phyloP scores from a whole-genome alignment of 2,797 vertebrate species.

The Psittacula derbiana region DNA sequence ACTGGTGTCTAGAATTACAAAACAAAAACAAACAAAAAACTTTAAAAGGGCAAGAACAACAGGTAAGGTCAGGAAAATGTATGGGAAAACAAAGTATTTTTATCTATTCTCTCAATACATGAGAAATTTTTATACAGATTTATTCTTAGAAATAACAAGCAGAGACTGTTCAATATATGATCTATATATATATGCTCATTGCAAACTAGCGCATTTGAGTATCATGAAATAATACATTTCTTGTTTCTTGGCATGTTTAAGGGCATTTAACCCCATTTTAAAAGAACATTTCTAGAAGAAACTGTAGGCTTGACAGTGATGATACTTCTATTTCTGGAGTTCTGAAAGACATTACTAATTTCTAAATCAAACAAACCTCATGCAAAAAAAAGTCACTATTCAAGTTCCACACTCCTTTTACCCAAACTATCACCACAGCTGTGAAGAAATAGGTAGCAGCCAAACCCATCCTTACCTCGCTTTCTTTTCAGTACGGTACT shows the following conservation, averaged over 20 bases:
- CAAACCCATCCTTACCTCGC: slow-evolving; percentile 55
- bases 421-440: neutral
- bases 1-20: too few relatives aligned
- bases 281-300: neutral
- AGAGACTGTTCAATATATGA: neutral
- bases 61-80: neutral
- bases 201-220: neutral
- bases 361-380: neutral
- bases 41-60: neutral
- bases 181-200: neutral
- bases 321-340: neutral
- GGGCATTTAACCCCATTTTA: neutral
- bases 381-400: neutral
- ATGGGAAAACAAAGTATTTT: neutral
- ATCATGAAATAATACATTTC: neutral
- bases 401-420: neutral
- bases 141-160: neutral
- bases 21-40: neutral
- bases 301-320: neutral
- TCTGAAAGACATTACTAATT: neutral
- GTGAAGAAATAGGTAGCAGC: neutral
- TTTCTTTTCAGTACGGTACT: slow-evolving; percentile 32
- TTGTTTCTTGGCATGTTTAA: neutral
- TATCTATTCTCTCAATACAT: neutral
- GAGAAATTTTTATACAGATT: neutral